Evolutionary conservation across 2,797 vertebrate species (phyloP).

Genomic region (Euthynnus affinis): DNA sequence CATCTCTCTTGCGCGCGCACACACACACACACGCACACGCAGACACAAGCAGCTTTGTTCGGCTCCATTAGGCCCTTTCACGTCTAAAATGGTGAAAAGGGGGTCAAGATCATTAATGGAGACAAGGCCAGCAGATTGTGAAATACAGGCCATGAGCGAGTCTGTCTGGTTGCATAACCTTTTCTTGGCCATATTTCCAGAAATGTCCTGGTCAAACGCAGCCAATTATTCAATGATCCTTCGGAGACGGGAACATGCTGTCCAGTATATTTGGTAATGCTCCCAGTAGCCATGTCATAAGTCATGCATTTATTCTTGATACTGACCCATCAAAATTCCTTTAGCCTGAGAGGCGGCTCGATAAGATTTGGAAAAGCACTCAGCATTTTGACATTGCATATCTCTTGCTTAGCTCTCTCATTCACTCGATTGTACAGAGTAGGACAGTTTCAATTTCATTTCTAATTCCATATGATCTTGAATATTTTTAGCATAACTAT

Average conservation of each 20-base stretch:
- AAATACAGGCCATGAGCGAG: constrained; percentile 75
- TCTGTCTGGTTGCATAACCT: constrained; percentile 78
- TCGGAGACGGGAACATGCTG: constrained; percentile 72
- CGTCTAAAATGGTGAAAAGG: constrained; percentile 73
- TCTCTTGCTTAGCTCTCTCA: constrained; percentile 56
- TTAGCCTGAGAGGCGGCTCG: constrained; percentile 66
- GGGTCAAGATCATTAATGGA: constrained; percentile 81
- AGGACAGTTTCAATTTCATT: constrained; percentile 71
- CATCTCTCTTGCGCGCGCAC: constrained; percentile 51
- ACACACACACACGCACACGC: constrained; percentile 21
- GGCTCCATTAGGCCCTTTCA: constrained; percentile 79
- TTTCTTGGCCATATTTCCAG: constrained; percentile 76
- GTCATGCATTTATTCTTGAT: constrained; percentile 76
- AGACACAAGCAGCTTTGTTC: constrained; percentile 75
- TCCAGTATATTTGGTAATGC: constrained; percentile 76
- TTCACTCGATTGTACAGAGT: constrained; percentile 42
- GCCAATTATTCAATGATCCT: constrained; percentile 80
- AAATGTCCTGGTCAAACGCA: constrained; percentile 76
- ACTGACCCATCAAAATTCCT: constrained; percentile 79
- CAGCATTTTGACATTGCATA: constrained; percentile 68
- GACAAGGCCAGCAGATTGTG: constrained; percentile 77
- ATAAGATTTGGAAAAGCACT: constrained; percentile 75
- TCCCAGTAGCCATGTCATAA: constrained; percentile 75
- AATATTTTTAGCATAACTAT: constrained; percentile 51
- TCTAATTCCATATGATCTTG: constrained; percentile 72